Percentiles rank a stretch among this genome's conserved stretches.
phyloP scores from a whole-genome alignment of 2,797 vertebrate genomes.

The Prunella strophiata region DNA sequence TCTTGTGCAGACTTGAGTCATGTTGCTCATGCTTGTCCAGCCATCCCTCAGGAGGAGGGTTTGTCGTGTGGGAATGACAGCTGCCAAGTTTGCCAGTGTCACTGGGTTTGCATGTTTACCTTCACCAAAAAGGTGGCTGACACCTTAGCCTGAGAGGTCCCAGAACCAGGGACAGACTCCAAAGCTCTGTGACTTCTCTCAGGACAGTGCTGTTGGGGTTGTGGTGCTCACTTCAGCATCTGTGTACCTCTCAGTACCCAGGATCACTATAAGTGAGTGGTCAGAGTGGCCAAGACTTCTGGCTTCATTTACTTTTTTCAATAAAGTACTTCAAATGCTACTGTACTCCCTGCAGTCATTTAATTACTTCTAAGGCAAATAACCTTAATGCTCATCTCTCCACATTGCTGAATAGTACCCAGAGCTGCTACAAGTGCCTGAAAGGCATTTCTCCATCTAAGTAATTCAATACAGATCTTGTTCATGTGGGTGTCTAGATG shows the following conservation, averaged over 20 bases:
- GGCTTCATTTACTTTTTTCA: neutral
- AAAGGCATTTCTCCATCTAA: constrained; percentile 29
- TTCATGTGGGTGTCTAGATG: neutral
- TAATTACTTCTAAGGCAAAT: constrained; percentile 38
- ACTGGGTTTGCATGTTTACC: neutral
- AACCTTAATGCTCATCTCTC: neutral
- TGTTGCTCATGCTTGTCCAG: neutral
- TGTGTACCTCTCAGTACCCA: neutral
- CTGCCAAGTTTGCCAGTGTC: neutral
- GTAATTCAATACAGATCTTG: constrained; percentile 16
- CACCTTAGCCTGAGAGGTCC: neutral
- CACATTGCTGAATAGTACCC: neutral
- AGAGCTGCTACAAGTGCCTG: constrained; percentile 1
- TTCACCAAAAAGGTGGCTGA: neutral
- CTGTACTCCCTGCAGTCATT: neutral
- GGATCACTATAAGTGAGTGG: neutral
- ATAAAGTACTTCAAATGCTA: neutral
- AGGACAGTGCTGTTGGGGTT: neutral
- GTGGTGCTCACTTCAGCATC: neutral
- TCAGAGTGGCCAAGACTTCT: neutral
- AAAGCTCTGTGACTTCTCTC: neutral
- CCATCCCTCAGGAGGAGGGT: too few relatives aligned
- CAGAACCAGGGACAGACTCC: neutral
- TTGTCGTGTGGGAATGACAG: neutral
- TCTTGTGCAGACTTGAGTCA: neutral